Base-by-base conservation (phyloP, 2,797 vertebrate genomes). In the Brotula barbata region DNA sequence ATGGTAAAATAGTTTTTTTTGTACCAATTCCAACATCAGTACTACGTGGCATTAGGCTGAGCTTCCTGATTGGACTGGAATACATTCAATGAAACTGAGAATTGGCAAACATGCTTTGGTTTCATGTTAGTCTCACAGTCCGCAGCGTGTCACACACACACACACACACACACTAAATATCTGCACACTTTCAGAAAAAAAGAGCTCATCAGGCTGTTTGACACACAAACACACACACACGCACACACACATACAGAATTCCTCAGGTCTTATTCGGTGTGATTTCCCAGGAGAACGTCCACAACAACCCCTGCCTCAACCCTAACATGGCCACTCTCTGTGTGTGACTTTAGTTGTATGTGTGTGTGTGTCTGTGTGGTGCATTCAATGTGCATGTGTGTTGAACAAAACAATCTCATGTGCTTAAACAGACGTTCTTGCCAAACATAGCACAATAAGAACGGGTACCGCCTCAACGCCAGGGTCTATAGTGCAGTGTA, bases 201-300 rank as follows among this genome's bases (percentile, higher is more conserved):
- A 33, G 31, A 6, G 11, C 31, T 33, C 12, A 25, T 16, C 33
- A 6, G 5, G 31, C 47, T 62, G 49, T 33, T 57, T 67, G 44
- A 71, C 49, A 60, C 60, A 58, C 64, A 66, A 51, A 20, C 60
- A 25, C 41, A 16, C 63, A 48, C 44, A 66, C 42, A 54, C 59
- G 47, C 49, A 5, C 59, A 33, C 19, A 33, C 10, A 22, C 33
- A 50, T 39, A 56, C 47, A 56, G 50, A 66, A 72, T 81, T 78
- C 58, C 57, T 77, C 68, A 70, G 69, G 78, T 85, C 72, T 85
- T 79, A 84, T 83, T 86, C 73, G 17, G 58, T 51, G 63, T 87
- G 80, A 86, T 87, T 88, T 88, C 83, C 83, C 85, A 62, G 53
- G 81, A 81, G 83, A 77, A 60, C 50, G 39, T 66, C 71, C 45